Base-by-base conservation (phyloP, 2,888 invertebrate species). In the Crioceris asparagi region DNA sequence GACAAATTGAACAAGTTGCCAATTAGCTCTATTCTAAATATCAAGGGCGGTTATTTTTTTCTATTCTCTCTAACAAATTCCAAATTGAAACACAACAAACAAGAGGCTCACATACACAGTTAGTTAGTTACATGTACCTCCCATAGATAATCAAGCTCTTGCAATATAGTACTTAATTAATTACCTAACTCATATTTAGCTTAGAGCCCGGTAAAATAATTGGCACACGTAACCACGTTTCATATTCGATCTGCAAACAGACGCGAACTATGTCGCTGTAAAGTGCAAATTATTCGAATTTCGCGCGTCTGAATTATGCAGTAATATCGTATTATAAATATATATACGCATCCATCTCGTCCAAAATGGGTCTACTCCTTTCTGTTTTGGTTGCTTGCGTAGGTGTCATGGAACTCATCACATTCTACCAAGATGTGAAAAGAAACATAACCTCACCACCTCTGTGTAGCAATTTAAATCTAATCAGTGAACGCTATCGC, bases 361-460 rank as follows among this genome's bases (percentile, higher is more conserved):
- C 15, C 16, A 35, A 12, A 62, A 79, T 86, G 78, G 85, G 85
- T 57, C 70, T 84, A 49, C 62, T 85, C 53, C 64, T 86, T 41
- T 84, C 86, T 34, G 67, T 82, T 53, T 67, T 85, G 45, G 74
- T 85, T 39, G 72, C 79, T 45, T 84, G 83, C 62, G 77, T 83
- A 45, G 85, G 86, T 43, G 74, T 79, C 17, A 57, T 79, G 51
- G 85, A 86, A 61, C 69, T 79, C 29, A 53, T 77, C 36, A 72
- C 75, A 39, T 74, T 76, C 51, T 60, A 71, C 50, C 62, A 63
- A 41, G 70, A 72, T 51, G 64, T 75, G 29, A 53, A 37, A 35
- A 43, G 52, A 32, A 46, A 47, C 35, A 31, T 51, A n/a, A 38
- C 37, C 14, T 37, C 42, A 19, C 43, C 39, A 18, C 41, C 44